Evolutionary conservation across 1,140 invertebrate genomes (phyloP).

Genomic region (Hirudo medicinalis): DNA sequence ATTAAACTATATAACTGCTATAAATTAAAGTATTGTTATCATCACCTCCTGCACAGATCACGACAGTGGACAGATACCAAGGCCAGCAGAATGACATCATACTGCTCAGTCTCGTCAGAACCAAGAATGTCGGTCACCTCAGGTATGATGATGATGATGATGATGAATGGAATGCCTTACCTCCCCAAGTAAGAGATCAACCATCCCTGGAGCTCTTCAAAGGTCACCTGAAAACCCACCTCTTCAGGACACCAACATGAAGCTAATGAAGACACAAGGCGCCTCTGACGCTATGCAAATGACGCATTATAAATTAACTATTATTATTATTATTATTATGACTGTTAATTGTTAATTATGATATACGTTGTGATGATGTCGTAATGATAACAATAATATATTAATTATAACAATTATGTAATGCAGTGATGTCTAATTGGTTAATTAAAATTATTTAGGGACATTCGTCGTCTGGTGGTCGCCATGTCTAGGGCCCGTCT

Average conservation of each 20-base stretch:
- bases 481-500: slow-evolving; percentile 95
- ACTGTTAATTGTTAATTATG: not conserved
- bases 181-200: too few species aligned
- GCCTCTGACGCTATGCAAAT: too few species aligned
- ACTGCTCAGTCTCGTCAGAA: slow-evolving; percentile 83
- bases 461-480: slow-evolving; percentile 87
- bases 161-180: too few species aligned
- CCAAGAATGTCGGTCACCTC: slow-evolving; percentile 87
- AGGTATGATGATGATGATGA: slow-evolving; percentile 27
- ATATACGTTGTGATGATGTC: not conserved
- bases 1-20: not conserved
- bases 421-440: not conserved
- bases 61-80: slow-evolving; percentile 97
- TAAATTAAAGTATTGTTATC: too few species aligned
- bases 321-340: too few species aligned
- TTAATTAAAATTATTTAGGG: slow-evolving; percentile 44
- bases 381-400: too few species aligned
- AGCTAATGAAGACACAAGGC: too few species aligned
- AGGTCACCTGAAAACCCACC: too few species aligned
- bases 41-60: slow-evolving; percentile 37
- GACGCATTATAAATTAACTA: too few species aligned
- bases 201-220: too few species aligned
- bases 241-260: too few species aligned
- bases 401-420: too few species aligned
- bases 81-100: slow-evolving; percentile 99